Percentiles rank a stretch among this genome's conserved stretches.
These are phyloP conservation scores for Epizoanthus illoricatus DNA, from an alignment of 92 coral and sea anemone species.

Conservation along the genomic window DNA sequence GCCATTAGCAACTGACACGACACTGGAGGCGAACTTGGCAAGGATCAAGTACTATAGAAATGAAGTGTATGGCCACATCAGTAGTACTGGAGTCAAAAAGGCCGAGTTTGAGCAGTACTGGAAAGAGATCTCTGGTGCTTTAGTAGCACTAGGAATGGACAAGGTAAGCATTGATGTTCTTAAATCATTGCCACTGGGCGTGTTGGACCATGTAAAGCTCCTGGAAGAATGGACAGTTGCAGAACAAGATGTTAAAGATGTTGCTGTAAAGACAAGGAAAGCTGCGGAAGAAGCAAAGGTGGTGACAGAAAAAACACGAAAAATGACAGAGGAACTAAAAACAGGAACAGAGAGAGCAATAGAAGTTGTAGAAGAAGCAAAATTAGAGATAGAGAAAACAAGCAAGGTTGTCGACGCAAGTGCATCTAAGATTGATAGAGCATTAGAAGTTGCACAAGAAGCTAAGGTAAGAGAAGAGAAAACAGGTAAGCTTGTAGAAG, in stretches of 20 bases:
- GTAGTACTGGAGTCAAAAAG: constrained; percentile 39
- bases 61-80: constrained; percentile 47
- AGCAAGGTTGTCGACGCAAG: not conserved
- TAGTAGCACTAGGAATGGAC: constrained; percentile 56
- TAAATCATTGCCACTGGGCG: constrained; percentile 1
- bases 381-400: constrained; percentile 13
- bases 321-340: not conserved
- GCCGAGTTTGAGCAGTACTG: constrained; percentile 41
- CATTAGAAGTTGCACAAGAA: constrained; percentile 4
- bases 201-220: too few relatives aligned
- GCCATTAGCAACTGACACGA: constrained; percentile 51
- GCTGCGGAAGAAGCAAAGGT: constrained; percentile 11
- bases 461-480: not conserved
- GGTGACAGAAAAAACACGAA: constrained; percentile 11
- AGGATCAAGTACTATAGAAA: constrained; percentile 65
- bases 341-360: not conserved
- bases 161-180: constrained; percentile 15
- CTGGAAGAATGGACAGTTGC: not conserved
- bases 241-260: constrained; percentile 28
- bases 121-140: constrained; percentile 52
- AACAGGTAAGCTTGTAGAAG: constrained; percentile 1
- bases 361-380: not conserved
- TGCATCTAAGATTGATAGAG: not conserved
- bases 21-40: constrained; percentile 59
- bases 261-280: not conserved